These are phyloP conservation scores for Cataglyphis cursor DNA, from an alignment of 2,888 invertebrate genomes.

Conservation along the genomic window DNA sequence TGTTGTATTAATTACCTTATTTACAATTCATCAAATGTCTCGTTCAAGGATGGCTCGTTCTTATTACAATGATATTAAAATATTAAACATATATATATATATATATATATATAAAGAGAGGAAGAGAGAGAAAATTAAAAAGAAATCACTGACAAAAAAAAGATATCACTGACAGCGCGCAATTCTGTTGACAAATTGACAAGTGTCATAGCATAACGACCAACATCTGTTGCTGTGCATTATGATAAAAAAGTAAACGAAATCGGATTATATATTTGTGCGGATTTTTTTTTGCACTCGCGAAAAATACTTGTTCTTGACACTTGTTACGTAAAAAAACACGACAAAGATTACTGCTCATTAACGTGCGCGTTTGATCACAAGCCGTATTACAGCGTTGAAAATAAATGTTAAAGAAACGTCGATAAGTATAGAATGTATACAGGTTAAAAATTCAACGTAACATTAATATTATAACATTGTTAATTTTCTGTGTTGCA, in stretches of 20 bases:
- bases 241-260: not conserved
- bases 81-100: not conserved
- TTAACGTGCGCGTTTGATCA: constrained; percentile 26
- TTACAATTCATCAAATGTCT: constrained; percentile 13
- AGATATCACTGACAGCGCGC: not conserved
- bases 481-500: constrained; percentile 34
- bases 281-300: constrained; percentile 30
- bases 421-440: not conserved
- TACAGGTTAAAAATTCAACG: not conserved
- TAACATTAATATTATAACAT: not conserved
- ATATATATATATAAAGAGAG: too few relatives aligned
- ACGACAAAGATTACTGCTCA: constrained; percentile 19
- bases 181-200: constrained; percentile 1
- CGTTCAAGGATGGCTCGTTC: not conserved
- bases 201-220: constrained; percentile 4
- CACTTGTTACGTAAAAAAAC: constrained; percentile 28
- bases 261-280: constrained; percentile 28
- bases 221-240: constrained; percentile 29
- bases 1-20: constrained; percentile 12
- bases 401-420: constrained; percentile 38
- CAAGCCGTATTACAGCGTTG: constrained; percentile 9
- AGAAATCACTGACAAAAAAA: not conserved
- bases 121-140: not conserved
- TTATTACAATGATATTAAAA: not conserved
- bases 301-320: not conserved